Conservation (phyloP, 1,140 invertebrate species). For the Elymnias hypermnestra region DNA sequence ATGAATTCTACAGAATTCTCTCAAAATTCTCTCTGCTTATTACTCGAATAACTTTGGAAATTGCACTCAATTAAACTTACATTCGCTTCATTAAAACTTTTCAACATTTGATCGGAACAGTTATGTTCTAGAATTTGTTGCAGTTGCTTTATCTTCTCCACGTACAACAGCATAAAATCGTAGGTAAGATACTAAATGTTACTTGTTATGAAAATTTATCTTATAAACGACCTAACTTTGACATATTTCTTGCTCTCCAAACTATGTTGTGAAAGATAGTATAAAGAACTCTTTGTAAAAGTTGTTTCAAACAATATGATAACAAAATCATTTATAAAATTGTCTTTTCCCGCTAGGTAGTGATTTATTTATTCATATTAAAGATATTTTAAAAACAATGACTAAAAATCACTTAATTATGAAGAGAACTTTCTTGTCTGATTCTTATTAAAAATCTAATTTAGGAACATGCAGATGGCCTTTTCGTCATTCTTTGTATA, state of each 20-base stretch:
- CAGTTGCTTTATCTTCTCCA: conserved; percentile 5
- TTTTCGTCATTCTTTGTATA: too few species aligned
- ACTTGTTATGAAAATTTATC: conserved; percentile 49
- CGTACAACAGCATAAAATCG: conserved; percentile 17
- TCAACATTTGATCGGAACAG: conserved; percentile 13
- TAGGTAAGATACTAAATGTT: conserved; percentile 46
- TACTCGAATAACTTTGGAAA: conserved; percentile 2
- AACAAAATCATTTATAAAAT: too few species aligned
- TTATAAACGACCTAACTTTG: conserved; percentile 52
- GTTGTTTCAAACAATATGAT: too few species aligned
- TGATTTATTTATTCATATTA: too few species aligned
- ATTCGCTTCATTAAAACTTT: conserved; percentile 55
- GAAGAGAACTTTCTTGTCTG: too few species aligned
- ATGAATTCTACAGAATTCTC: background rate
- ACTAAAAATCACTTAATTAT: too few species aligned
- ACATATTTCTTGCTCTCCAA: conserved; percentile 41
- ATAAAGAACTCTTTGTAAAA: too few species aligned
- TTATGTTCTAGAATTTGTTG: conserved; percentile 5
- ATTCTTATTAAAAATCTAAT: too few species aligned
- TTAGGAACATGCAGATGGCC: too few species aligned
- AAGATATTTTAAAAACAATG: too few species aligned
- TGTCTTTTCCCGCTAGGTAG: background rate
- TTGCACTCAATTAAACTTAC: conserved; percentile 31
- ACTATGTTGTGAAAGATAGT: too few species aligned
- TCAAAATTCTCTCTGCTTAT: background rate